Conservation (phyloP, 2,888 invertebrate species). For the Priapulus caudatus region DNA sequence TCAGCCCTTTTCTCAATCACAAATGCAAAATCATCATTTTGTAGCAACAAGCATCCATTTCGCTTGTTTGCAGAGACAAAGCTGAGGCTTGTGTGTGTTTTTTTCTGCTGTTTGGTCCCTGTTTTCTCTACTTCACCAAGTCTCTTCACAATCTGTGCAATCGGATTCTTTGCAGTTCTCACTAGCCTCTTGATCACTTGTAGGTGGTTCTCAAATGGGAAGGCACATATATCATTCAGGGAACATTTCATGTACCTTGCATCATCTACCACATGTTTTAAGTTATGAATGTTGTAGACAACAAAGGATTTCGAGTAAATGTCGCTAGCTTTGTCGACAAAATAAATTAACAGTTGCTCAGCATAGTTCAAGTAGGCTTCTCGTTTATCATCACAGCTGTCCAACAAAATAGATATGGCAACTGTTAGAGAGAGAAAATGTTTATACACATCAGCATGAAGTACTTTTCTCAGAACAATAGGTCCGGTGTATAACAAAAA, state of each 20-base stretch:
- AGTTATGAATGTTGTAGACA: slow-evolving; percentile 35
- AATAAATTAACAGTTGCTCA: slow-evolving; percentile 21
- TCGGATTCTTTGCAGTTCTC: too few relatives aligned
- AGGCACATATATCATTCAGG: slow-evolving; percentile 30
- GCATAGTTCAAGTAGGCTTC: slow-evolving; percentile 21
- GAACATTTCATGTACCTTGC: slow-evolving; percentile 27
- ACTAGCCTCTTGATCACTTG: too few relatives aligned
- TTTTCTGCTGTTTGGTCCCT: too few relatives aligned
- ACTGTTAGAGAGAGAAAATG: too few relatives aligned
- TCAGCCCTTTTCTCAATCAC: too few relatives aligned
- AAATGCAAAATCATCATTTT: too few relatives aligned
- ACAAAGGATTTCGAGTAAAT: slow-evolving; percentile 31
- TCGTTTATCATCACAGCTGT: slow-evolving; percentile 21
- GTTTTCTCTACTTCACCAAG: too few relatives aligned
- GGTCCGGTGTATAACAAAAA: slow-evolving; percentile 27
- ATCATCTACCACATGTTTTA: slow-evolving; percentile 34
- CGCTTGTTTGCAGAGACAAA: too few relatives aligned
- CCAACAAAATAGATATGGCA: slow-evolving; percentile 21
- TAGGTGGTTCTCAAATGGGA: slow-evolving; percentile 34
- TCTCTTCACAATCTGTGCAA: too few relatives aligned
- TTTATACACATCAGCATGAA: slow-evolving; percentile 18
- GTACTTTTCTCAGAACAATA: slow-evolving; percentile 20
- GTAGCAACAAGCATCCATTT: too few relatives aligned
- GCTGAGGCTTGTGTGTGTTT: too few relatives aligned
- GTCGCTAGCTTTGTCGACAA: slow-evolving; percentile 25